Conservation (phyloP, 2,888 invertebrate species). For the Leucania comma region DNA sequence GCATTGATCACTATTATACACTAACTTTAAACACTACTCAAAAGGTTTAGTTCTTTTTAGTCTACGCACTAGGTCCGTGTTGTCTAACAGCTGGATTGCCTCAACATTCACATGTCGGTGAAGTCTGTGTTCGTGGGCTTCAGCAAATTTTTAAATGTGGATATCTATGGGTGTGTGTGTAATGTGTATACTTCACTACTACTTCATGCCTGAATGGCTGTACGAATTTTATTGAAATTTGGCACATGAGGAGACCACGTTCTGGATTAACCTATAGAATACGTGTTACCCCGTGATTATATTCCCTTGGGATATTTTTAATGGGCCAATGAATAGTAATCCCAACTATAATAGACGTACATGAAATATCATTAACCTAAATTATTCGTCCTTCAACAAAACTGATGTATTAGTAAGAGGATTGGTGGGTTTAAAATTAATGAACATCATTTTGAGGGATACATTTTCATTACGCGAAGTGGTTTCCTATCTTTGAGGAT, state of each 20-base stretch:
- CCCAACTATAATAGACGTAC: background rate
- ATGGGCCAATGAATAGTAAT: background rate
- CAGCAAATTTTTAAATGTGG: no score
- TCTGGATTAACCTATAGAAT: no score
- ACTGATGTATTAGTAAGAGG: conserved; percentile 39
- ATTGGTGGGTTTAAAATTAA: conserved; percentile 66
- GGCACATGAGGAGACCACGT: background rate
- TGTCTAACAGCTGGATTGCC: no score
- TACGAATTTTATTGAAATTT: background rate
- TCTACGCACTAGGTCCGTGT: no score
- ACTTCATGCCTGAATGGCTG: background rate
- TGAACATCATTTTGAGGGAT: conserved; percentile 61
- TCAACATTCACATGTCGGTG: no score
- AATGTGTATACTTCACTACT: no score
- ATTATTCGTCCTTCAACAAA: conserved; percentile 28
- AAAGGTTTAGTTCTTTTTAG: no score
- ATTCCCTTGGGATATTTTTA: background rate
- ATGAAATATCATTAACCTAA: conserved; percentile 35
- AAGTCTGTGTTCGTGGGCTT: no score
- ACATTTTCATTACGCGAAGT: conserved; percentile 65
- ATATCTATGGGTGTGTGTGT: no score
- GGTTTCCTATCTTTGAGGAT: conserved; percentile 51
- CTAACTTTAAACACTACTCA: no score
- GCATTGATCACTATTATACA: no score
- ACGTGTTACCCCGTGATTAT: no score